phyloP scores from a whole-genome alignment of 2,797 vertebrate species.

The Diplodus sargus region DNA sequence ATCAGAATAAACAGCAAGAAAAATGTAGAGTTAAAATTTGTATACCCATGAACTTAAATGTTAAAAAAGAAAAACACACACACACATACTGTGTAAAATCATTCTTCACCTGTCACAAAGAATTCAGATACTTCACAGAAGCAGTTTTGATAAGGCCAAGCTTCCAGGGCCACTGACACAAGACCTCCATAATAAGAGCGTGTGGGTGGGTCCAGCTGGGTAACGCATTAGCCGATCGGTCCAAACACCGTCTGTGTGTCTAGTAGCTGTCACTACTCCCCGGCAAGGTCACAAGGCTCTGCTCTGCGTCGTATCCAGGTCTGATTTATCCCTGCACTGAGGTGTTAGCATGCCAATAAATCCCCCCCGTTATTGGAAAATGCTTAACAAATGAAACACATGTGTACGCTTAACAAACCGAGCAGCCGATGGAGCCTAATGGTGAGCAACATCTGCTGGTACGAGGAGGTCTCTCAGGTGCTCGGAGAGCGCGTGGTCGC shows the following conservation, averaged over 20 bases:
- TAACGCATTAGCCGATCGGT: slow-evolving; percentile 66
- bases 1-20: background rate
- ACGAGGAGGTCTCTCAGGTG: slow-evolving; percentile 50
- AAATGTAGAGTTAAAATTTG: background rate
- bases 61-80: background rate
- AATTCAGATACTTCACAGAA: background rate
- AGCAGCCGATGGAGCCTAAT: slow-evolving; percentile 49
- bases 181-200: slow-evolving; percentile 20
- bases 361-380: slow-evolving; percentile 58
- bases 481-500: slow-evolving; percentile 27
- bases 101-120: background rate
- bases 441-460: slow-evolving; percentile 63
- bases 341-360: slow-evolving; percentile 69
- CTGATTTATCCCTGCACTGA: slow-evolving; percentile 67
- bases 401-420: slow-evolving; percentile 47
- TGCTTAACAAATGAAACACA: slow-evolving; percentile 47
- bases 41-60: background rate
- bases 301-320: slow-evolving; percentile 49
- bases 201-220: slow-evolving; percentile 63
- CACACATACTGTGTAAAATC: background rate
- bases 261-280: slow-evolving; percentile 14
- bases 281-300: slow-evolving; percentile 35
- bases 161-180: slow-evolving; percentile 4
- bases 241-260: slow-evolving; percentile 46
- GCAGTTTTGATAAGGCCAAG: background rate